Percentiles rank a stretch among this genome's conserved stretches.
Conservation (phyloP, 2,888 invertebrate genomes). For the Lithophane ornitopus region DNA sequence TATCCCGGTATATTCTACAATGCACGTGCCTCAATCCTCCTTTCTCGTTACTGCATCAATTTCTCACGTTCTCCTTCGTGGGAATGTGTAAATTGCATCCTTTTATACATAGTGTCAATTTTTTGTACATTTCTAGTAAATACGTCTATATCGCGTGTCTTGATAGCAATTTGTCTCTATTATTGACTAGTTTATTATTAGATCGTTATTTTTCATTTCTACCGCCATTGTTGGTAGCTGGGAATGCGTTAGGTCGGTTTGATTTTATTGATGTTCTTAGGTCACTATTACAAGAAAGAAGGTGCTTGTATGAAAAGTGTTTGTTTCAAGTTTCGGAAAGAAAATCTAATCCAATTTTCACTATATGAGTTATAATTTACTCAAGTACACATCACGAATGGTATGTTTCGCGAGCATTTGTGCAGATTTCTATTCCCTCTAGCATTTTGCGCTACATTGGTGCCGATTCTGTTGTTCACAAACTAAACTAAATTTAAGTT, state of each 20-base stretch:
- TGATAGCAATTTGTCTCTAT: conserved; percentile 69
- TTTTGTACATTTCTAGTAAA: conserved; percentile 48
- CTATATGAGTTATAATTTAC: neutral
- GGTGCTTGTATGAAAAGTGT: neutral
- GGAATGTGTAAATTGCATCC: conserved; percentile 46
- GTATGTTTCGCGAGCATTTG: neutral
- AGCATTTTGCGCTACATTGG: neutral
- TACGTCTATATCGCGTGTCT: conserved; percentile 62
- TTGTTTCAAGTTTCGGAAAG: neutral
- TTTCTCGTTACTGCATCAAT: conserved; percentile 12
- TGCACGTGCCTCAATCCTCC: conserved; percentile 23
- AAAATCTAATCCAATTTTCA: neutral
- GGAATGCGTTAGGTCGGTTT: neutral
- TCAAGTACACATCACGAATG: neutral
- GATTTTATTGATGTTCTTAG: neutral
- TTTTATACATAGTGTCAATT: conserved; percentile 26
- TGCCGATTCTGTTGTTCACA: no score
- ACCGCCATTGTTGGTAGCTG: conserved; percentile 12
- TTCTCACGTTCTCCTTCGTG: conserved; percentile 47
- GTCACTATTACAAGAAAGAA: neutral
- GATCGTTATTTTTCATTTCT: conserved; percentile 7
- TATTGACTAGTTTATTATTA: conserved; percentile 47
- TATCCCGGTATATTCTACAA: conserved; percentile 6
- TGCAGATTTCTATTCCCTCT: neutral
- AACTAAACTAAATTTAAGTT: no score